A percentile compares a stretch with the other conserved stretches of the same genome.
Conservation (phyloP, 2,113 vertebrate genomes). For the Neolamprologus sp. region DNA sequence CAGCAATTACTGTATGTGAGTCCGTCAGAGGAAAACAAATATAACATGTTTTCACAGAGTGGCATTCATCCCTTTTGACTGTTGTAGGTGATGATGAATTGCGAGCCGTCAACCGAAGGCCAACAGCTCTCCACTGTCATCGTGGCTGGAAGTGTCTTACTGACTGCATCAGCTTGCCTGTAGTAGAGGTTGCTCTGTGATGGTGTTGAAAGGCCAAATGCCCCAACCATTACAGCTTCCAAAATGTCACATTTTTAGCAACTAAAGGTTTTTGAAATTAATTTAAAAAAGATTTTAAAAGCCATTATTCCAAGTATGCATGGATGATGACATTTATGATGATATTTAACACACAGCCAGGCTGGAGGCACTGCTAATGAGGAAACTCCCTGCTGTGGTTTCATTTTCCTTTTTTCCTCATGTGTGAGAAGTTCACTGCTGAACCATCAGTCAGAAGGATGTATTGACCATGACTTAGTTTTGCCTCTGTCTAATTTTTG, state of each 20-base stretch:
- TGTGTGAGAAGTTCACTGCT: background rate
- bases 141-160: background rate
- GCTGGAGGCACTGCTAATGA: background rate
- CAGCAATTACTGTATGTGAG: background rate
- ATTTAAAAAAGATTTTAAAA: background rate
- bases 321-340: background rate
- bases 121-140: background rate
- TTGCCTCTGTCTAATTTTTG: background rate
- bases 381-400: background rate
- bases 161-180: background rate
- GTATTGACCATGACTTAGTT: background rate
- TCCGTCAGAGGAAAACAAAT: background rate
- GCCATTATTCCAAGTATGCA: background rate
- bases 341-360: background rate
- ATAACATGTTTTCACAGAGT: background rate
- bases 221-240: background rate
- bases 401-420: background rate
- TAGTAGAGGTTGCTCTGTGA: background rate
- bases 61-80: background rate
- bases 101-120: constrained; percentile 3
- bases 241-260: background rate
- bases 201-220: background rate
- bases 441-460: background rate
- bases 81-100: constrained; percentile 8
- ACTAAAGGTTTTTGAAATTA: background rate